Conservation (phyloP, 2,888 invertebrate genomes). For the Epicampocera succincta region DNA sequence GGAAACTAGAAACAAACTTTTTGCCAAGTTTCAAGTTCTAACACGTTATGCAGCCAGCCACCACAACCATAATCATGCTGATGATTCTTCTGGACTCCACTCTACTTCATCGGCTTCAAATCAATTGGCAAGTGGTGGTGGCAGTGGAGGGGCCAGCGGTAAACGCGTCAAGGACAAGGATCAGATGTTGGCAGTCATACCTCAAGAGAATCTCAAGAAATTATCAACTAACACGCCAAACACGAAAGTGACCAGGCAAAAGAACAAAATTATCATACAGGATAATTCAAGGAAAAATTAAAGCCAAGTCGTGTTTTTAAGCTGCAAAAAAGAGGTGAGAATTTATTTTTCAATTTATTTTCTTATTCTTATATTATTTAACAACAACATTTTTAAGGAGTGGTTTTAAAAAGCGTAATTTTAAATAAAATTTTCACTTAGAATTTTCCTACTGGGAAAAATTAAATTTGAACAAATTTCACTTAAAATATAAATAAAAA, state of each 20-base stretch:
- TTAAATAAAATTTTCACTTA: too few species aligned
- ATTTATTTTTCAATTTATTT: neutral
- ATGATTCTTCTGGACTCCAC: conserved; percentile 45
- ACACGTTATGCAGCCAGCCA: conserved; percentile 80
- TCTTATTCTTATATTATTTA: neutral
- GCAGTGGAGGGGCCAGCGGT: conserved; percentile 21
- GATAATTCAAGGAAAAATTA: conserved; percentile 80
- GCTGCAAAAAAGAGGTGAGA: conserved; percentile 20
- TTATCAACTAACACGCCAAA: conserved; percentile 85
- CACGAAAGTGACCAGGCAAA: conserved; percentile 91
- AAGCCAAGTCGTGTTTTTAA: conserved; percentile 3
- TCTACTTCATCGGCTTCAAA: conserved; percentile 52
- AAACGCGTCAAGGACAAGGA: conserved; percentile 52
- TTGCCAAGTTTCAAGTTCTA: conserved; percentile 82
- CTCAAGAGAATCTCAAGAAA: conserved; percentile 87
- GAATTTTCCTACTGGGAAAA: too few species aligned
- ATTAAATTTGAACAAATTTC: too few species aligned
- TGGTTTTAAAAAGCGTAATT: too few species aligned
- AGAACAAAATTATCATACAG: conserved; percentile 91
- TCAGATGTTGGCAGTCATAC: conserved; percentile 80
- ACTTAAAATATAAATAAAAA: too few species aligned
- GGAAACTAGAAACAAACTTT: conserved; percentile 83
- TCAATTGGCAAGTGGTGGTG: conserved; percentile 39
- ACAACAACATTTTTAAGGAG: neutral
- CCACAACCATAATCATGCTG: conserved; percentile 72